A percentile compares a stretch with the other conserved stretches of the same genome.
Evolutionary conservation across 2,797 vertebrate species (phyloP).

Genomic region (Pseudotriccus pelzelni): DNA sequence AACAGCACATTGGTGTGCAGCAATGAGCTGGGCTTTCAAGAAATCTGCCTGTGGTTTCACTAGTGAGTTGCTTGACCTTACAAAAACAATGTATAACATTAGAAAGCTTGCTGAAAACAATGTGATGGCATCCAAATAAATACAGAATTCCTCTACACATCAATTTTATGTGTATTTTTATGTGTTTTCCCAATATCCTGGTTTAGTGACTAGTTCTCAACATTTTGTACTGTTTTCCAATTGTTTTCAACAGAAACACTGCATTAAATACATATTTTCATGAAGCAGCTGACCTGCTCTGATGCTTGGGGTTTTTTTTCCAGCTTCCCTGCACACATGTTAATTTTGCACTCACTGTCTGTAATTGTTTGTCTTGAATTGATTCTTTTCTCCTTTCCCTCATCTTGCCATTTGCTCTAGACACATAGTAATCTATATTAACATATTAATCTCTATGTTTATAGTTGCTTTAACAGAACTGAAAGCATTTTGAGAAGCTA

Average conservation of each 20-base stretch:
- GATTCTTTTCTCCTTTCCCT: background rate
- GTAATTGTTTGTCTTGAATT: background rate
- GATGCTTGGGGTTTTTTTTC: background rate
- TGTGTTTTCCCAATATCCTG: background rate
- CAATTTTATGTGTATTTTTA: background rate
- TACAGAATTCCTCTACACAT: background rate
- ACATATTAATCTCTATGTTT: background rate
- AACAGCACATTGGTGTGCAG: background rate
- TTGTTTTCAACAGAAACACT: background rate
- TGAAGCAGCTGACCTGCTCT: background rate
- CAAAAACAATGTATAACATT: rapidly evolving
- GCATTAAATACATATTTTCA: background rate
- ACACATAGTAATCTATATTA: background rate
- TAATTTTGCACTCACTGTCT: slow-evolving; percentile 11
- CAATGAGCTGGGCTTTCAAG: background rate
- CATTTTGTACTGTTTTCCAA: background rate
- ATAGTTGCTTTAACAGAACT: background rate
- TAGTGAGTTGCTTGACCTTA: background rate
- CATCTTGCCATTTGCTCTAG: background rate
- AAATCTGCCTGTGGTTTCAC: background rate
- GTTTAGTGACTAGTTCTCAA: background rate
- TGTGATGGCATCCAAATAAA: background rate
- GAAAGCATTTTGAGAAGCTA: background rate
- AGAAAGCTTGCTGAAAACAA: background rate
- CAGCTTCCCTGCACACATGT: background rate